A percentile compares a stretch with the other conserved stretches of the same genome.
Evolutionary conservation across 2,797 vertebrate genomes (phyloP).

Genomic region (Cuculus canorus): DNA sequence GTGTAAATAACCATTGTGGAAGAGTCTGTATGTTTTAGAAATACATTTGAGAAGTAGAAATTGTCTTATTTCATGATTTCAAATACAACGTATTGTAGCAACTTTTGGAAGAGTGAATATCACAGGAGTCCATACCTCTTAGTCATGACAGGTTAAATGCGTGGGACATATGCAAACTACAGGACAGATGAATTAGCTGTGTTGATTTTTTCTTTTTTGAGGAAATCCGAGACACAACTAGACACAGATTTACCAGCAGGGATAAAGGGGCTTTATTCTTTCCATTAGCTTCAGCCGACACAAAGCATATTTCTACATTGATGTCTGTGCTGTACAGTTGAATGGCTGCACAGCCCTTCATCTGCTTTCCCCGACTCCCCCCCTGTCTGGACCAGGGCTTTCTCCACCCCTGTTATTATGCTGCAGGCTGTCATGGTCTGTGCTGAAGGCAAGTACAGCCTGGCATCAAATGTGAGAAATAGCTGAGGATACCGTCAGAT

Average conservation of each 20-base stretch:
- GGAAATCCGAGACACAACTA: neutral
- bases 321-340: neutral
- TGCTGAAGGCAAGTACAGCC: neutral
- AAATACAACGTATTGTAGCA: neutral
- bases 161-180: neutral
- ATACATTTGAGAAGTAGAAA: neutral
- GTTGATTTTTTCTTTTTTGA: neutral
- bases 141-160: neutral
- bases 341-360: neutral
- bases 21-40: neutral
- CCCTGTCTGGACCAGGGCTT: neutral
- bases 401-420: neutral
- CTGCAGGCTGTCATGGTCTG: neutral
- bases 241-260: neutral
- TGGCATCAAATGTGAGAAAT: neutral
- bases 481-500: neutral
- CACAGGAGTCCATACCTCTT: neutral
- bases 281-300: neutral
- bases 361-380: neutral
- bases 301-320: neutral
- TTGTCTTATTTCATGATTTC: neutral
- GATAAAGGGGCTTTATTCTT: neutral
- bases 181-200: neutral
- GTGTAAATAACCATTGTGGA: neutral
- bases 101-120: neutral